Evolutionary conservation across 1,140 invertebrate genomes (phyloP).

Genomic region (Mamestra configurata): DNA sequence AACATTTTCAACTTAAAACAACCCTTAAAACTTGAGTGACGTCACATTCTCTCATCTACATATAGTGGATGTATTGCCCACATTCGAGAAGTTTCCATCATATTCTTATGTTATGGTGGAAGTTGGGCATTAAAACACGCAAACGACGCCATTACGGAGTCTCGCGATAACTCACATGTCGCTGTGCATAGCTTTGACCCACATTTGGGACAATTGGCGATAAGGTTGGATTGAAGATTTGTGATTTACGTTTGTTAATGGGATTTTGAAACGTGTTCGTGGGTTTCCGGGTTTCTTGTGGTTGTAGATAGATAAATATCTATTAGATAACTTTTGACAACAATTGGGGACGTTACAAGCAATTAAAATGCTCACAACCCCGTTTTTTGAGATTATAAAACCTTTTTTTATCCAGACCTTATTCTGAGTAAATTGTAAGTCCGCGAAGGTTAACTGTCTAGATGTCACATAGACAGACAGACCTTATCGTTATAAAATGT

Average conservation of each 20-base stretch:
- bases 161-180: conserved; percentile 31
- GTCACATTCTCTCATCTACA: conserved; percentile 32
- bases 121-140: conserved; percentile 47
- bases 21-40: not conserved
- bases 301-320: too few species aligned
- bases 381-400: too few species aligned
- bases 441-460: too few species aligned
- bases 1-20: not conserved
- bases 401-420: too few species aligned
- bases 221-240: conserved; percentile 16
- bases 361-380: too few species aligned
- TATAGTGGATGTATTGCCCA: conserved; percentile 11
- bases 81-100: conserved; percentile 42
- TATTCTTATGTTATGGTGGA: conserved; percentile 46
- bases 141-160: conserved; percentile 28
- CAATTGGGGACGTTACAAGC: too few species aligned
- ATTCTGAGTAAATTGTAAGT: too few species aligned
- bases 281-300: not conserved
- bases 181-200: conserved; percentile 39
- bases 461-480: too few species aligned
- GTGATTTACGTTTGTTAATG: conserved; percentile 10
- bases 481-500: too few species aligned
- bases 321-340: too few species aligned
- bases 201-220: conserved; percentile 31
- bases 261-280: not conserved